These are phyloP conservation scores for Semaprochilodus insignis DNA, from an alignment of 2,797 vertebrate species.

Conservation along the genomic window DNA sequence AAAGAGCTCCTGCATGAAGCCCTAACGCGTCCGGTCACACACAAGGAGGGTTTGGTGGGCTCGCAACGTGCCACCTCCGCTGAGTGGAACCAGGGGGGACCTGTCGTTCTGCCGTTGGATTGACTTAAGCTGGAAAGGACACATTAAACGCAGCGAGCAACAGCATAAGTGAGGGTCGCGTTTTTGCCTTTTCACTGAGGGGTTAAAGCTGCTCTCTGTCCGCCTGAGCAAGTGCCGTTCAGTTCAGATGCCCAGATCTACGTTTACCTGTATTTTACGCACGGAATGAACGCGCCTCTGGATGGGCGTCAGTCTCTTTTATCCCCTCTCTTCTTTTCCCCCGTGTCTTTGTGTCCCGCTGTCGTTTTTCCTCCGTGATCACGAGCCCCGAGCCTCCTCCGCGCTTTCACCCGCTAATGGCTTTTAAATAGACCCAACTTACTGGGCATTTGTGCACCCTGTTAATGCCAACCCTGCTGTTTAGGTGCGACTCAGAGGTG, in stretches of 20 bases:
- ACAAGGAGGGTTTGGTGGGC: not conserved
- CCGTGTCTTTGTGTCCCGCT: not conserved
- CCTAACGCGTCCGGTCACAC: no score
- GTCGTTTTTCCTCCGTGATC: not conserved
- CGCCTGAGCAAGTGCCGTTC: no score
- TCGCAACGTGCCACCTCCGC: not conserved
- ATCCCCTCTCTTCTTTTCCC: not conserved
- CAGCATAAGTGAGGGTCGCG: not conserved
- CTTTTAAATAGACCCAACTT: not conserved
- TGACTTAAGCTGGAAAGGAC: not conserved
- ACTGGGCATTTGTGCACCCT: not conserved
- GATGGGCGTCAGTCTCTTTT: not conserved
- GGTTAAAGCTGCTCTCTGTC: no score
- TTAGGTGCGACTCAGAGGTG: no score
- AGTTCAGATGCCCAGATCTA: no score
- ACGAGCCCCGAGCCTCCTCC: not conserved
- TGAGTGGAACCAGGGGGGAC: not conserved
- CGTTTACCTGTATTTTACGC: no score
- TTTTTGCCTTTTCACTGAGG: not conserved
- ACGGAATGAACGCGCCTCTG: not conserved
- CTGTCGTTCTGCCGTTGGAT: not conserved
- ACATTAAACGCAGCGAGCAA: not conserved
- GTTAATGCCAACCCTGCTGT: no score
- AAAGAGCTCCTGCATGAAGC: no score
- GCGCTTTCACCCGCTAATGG: not conserved